phyloP scores from a whole-genome alignment of 2,797 vertebrate genomes.

The Buceros bicornis region DNA sequence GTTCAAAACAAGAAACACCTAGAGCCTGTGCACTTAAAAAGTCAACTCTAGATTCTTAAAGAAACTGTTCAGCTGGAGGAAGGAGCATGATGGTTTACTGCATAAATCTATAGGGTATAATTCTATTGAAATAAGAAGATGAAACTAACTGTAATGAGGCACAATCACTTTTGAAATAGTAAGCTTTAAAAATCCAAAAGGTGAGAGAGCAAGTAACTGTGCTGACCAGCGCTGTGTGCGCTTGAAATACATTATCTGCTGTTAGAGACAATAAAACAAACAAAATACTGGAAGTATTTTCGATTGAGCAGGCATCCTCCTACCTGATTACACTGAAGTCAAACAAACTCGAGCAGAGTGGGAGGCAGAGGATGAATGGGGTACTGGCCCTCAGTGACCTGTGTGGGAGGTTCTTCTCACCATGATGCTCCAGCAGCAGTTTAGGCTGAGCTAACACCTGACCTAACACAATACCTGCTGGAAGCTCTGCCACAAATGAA shows the following conservation, averaged over 20 bases:
- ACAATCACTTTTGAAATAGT: neutral
- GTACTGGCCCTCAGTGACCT: neutral
- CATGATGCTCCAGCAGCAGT: accelerated
- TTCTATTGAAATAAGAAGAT: neutral
- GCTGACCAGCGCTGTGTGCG: accelerated
- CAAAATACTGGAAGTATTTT: neutral
- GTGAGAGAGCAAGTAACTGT: neutral
- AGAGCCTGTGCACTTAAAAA: neutral
- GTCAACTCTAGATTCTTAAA: neutral
- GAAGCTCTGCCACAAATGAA: neutral
- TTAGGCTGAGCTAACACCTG: neutral
- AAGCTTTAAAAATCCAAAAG: neutral
- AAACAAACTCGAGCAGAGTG: neutral
- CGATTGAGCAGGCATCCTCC: neutral
- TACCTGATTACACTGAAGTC: neutral
- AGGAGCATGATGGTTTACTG: neutral
- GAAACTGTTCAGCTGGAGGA: neutral
- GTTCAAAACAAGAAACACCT: neutral
- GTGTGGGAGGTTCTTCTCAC: neutral
- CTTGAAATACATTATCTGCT: neutral
- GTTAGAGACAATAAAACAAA: neutral
- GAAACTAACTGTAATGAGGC: neutral
- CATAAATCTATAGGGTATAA: neutral
- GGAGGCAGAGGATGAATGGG: neutral
- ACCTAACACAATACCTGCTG: accelerated